Base-by-base conservation (phyloP, 2,888 invertebrate genomes). In the Drosophila crucigera region DNA sequence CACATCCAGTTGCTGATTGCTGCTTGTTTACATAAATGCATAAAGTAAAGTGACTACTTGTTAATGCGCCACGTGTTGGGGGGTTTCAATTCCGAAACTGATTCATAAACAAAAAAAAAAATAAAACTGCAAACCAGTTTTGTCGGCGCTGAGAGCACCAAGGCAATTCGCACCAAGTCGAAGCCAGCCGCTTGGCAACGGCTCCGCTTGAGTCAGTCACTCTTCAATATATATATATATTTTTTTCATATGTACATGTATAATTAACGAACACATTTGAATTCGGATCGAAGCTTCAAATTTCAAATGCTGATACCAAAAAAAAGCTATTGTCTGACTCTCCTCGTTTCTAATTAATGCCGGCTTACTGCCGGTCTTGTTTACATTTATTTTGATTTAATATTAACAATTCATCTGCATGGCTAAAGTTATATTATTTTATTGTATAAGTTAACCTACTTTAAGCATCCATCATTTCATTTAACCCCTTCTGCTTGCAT, bases 21-120 rank as follows among this genome's bases (percentile, higher is more conserved):
- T 49, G 16, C 7, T 28, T 39, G 50, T 41, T 31, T 53, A 31
- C 14, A 41, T 49, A 52, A 52, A 35, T 67, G 37, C 47, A 52
- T 11, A 28, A 43, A 11, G 39, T 39, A 25, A 11, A 25, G 25
- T 16, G 14, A 16, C 11, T 49, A 53, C 43, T 37, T 11, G 22
- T 35, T 55, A 30, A 41, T 43, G 55, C 58, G 50, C 58, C 61
- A 78, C 72, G 61, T 76, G 67, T 31, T 19, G 31, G 19, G 19
- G 6, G 30, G 9, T 31, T 49, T 11, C 37, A 55, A 43, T 31
- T 35, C 1, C 1, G 16, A 66, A 79, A 68, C 63, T 80, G 68
- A 80, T 72, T 80, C 80, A 62, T 63, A 49, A 55, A 71, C 71
- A 74, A 64, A 63, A 16, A 47, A 16, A 47, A 54, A 43, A 39